These are phyloP conservation scores for Delia radicum DNA, from an alignment of 1,140 invertebrate species.

Conservation along the genomic window DNA sequence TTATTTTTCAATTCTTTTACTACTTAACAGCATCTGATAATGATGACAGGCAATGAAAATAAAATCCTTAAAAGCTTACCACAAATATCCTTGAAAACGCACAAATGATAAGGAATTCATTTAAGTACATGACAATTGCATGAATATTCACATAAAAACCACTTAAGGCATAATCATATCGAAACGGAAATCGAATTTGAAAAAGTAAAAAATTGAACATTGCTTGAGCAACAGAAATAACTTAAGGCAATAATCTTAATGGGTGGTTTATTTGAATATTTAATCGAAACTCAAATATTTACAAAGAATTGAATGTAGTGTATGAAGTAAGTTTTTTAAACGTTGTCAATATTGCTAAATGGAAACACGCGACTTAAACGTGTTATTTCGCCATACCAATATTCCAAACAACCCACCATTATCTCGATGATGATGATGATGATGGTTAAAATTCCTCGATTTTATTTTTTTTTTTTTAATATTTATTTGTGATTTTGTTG, in stretches of 20 bases:
- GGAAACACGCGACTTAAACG: not conserved
- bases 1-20: not conserved
- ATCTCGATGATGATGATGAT: not conserved
- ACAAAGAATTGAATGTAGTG: not conserved
- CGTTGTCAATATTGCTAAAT: not conserved
- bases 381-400: not conserved
- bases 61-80: not conserved
- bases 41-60: not conserved
- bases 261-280: constrained; percentile 12
- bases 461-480: not conserved
- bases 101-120: constrained; percentile 8
- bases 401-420: not conserved
- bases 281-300: constrained; percentile 3
- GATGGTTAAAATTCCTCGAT: not conserved
- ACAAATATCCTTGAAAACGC: not conserved
- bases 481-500: not conserved
- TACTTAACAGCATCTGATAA: too few relatives aligned
- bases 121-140: constrained; percentile 14
- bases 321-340: too few relatives aligned
- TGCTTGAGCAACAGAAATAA: not conserved
- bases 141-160: not conserved
- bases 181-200: constrained; percentile 11
- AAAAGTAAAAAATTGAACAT: not conserved
- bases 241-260: not conserved
- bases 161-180: not conserved